phyloP scores from a whole-genome alignment of 2,113 vertebrate genomes.

The Xiphias gladius region DNA sequence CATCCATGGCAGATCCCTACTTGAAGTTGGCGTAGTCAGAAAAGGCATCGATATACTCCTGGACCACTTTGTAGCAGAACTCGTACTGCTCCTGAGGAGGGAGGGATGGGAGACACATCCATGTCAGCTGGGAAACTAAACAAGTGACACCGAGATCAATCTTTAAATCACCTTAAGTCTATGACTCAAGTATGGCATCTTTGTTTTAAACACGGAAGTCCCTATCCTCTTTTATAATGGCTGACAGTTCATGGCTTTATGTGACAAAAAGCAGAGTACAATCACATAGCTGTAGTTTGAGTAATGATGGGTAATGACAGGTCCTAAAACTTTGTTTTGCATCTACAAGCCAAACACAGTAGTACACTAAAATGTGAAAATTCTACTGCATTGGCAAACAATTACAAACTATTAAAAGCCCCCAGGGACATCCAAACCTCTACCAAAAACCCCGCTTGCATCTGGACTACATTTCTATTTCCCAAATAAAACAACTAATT shows the following conservation, averaged over 20 bases:
- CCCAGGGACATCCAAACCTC: background rate
- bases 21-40: constrained; percentile 99
- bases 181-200: background rate
- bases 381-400: too few species aligned
- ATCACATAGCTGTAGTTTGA: background rate
- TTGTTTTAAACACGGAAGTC: background rate
- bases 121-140: constrained; percentile 4
- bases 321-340: background rate
- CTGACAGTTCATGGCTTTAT: background rate
- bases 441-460: background rate
- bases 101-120: background rate
- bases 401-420: too few species aligned
- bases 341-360: background rate
- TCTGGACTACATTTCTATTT: background rate
- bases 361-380: too few species aligned
- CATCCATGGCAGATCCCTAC: constrained; percentile 76
- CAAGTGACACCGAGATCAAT: background rate
- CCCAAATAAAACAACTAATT: background rate
- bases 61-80: constrained; percentile 99
- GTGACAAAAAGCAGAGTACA: background rate
- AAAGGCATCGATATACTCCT: constrained; percentile 99
- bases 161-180: background rate
- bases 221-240: background rate
- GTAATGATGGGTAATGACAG: background rate
- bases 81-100: constrained; percentile 95